Evolutionary conservation across 92 coral and sea anemone species (phyloP).

Genomic region (Phenganax subtilis): DNA sequence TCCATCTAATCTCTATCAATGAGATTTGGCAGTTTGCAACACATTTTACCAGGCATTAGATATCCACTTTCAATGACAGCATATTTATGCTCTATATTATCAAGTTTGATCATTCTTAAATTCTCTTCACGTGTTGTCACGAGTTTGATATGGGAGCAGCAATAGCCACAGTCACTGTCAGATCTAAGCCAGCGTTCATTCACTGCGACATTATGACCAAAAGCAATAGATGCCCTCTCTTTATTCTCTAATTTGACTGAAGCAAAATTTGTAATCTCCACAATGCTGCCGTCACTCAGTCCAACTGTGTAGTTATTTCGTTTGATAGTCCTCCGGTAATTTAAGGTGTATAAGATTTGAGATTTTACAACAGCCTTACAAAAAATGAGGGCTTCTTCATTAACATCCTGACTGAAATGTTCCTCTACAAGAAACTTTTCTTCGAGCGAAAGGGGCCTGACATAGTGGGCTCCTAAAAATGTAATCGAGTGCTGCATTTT

Average conservation of each 20-base stretch:
- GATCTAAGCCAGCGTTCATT: background rate
- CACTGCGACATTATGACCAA: background rate
- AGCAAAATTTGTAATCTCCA: background rate
- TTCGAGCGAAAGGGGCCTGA: slow-evolving; percentile 9
- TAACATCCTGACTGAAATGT: background rate
- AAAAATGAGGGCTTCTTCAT: background rate
- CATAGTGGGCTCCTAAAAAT: slow-evolving; percentile 7
- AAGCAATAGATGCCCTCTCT: background rate
- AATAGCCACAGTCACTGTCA: background rate
- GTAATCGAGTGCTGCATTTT: background rate
- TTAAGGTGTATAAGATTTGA: background rate
- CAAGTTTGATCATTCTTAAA: background rate
- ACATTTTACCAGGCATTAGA: too few species aligned
- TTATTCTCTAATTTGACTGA: background rate
- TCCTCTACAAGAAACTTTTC: slow-evolving; percentile 13
- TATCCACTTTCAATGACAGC: too few species aligned
- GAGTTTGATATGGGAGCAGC: background rate
- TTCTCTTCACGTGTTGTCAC: background rate
- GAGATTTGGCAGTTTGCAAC: too few species aligned
- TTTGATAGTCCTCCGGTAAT: background rate
- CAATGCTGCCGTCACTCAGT: background rate
- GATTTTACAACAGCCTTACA: slow-evolving; percentile 2
- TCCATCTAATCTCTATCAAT: too few species aligned
- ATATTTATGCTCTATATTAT: background rate
- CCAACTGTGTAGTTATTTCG: background rate